phyloP scores from a whole-genome alignment of 2,797 vertebrate species.

The Anolis apletophallus region DNA sequence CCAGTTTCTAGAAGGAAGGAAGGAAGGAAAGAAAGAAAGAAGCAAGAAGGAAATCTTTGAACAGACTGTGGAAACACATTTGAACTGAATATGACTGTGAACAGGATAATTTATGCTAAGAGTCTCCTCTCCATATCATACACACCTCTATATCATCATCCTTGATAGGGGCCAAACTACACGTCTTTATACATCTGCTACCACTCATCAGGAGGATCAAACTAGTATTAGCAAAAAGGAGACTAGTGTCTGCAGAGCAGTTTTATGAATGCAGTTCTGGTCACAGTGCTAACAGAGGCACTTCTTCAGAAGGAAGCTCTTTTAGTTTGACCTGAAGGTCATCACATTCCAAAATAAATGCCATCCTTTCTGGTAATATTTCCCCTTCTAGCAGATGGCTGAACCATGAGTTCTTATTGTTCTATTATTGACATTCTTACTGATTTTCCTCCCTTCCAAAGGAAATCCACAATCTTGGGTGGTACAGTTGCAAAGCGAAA shows the following conservation, averaged over 20 bases:
- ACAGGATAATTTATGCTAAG: not conserved
- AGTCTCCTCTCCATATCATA: too few relatives aligned
- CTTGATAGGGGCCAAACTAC: slow-evolving; percentile 24
- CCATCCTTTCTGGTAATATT: slow-evolving; percentile 30
- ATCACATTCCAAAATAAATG: slow-evolving; percentile 35
- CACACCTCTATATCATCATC: not conserved
- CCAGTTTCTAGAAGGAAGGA: not conserved
- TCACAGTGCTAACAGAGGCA: slow-evolving; percentile 30
- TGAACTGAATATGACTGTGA: not conserved
- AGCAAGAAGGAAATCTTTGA: too few relatives aligned
- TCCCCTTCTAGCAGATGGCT: slow-evolving; percentile 29
- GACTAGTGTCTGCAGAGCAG: slow-evolving; percentile 35
- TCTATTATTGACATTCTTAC: slow-evolving; percentile 14
- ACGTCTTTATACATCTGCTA: slow-evolving; percentile 37
- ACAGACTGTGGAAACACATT: too few relatives aligned
- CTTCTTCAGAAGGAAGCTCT: slow-evolving; percentile 38
- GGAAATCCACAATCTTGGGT: not conserved
- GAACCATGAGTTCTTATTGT: slow-evolving; percentile 14
- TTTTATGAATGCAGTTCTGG: slow-evolving; percentile 39
- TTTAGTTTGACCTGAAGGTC: slow-evolving; percentile 35
- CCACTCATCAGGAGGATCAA: slow-evolving; percentile 32
- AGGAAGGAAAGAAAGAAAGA: not conserved
- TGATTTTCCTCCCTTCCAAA: not conserved
- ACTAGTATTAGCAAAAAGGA: slow-evolving; percentile 39
- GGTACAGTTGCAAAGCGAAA: not conserved